These are phyloP conservation scores for Syrista parreyssii DNA, from an alignment of 2,888 invertebrate species.

Conservation along the genomic window DNA sequence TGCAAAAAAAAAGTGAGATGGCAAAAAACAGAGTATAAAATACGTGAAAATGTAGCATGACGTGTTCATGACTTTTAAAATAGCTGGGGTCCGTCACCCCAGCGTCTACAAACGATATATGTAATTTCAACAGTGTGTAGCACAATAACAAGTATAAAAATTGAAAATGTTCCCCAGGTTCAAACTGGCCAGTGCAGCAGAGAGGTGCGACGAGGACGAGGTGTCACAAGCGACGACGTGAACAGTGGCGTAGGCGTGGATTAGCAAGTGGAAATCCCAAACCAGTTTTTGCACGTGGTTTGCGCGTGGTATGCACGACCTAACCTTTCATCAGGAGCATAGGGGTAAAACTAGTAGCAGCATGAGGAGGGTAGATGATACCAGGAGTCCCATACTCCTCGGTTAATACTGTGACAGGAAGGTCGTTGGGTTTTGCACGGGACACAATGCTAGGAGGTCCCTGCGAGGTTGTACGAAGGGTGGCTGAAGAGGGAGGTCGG, in stretches of 20 bases:
- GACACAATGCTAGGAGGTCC: constrained; percentile 20
- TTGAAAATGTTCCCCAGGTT: neutral
- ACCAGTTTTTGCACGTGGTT: constrained; percentile 3
- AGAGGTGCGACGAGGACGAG: neutral
- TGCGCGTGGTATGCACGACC: constrained; percentile 2
- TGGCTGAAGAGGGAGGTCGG: neutral
- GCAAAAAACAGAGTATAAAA: neutral
- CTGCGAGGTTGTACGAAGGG: neutral
- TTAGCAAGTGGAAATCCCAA: neutral
- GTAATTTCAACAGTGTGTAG: neutral
- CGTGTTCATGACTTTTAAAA: neutral
- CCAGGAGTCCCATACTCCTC: neutral
- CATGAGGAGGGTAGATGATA: neutral
- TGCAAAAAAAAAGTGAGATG: neutral
- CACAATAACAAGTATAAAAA: neutral
- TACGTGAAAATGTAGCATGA: neutral
- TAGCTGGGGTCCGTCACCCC: neutral
- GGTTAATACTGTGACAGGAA: constrained; percentile 13
- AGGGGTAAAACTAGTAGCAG: neutral
- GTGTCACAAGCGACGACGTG: neutral
- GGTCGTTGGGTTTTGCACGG: constrained; percentile 31
- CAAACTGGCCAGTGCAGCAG: neutral
- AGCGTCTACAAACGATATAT: neutral
- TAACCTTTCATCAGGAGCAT: neutral
- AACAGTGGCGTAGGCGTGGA: neutral